Conservation (phyloP, 2,113 vertebrate species). For the Lepisosteus oculatus region DNA sequence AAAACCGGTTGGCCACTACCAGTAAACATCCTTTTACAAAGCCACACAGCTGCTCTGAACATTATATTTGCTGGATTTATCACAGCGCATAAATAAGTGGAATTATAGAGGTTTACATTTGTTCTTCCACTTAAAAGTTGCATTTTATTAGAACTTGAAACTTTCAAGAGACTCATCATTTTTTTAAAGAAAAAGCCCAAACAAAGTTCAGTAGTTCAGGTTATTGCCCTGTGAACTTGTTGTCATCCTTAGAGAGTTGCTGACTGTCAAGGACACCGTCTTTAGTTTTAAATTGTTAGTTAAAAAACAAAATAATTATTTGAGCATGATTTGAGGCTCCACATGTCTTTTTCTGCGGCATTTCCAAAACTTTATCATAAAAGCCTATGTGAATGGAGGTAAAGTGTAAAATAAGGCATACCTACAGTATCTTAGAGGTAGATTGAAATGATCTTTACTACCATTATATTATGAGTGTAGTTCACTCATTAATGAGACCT, state of each 20-base stretch:
- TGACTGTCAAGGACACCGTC: slow-evolving; percentile 17
- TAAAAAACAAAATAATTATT: slow-evolving; percentile 71
- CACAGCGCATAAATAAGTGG: slow-evolving; percentile 47
- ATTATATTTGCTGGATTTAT: slow-evolving; percentile 43
- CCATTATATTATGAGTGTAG: no score
- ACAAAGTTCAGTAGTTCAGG: slow-evolving; percentile 54
- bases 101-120: slow-evolving; percentile 23
- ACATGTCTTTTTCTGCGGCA: no score
- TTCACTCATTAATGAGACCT: no score
- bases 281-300: slow-evolving; percentile 47
- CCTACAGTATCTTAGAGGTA: no score
- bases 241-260: slow-evolving; percentile 45
- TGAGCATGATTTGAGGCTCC: slow-evolving; percentile 10
- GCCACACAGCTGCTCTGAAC: slow-evolving; percentile 27
- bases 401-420: no score
- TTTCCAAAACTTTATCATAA: no score
- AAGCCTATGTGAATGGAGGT: no score
- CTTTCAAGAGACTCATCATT: slow-evolving; percentile 2
- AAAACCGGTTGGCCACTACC: slow-evolving; percentile 29
- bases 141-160: slow-evolving; percentile 34
- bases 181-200: not conserved
- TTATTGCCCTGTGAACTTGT: slow-evolving; percentile 49
- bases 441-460: no score
- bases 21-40: slow-evolving; percentile 41
- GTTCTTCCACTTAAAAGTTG: slow-evolving; percentile 27